Evolutionary conservation across 92 coral and sea anemone species (phyloP), one percentile per base, ranked within the genome.

Genomic region (Epizoanthus illoricatus): DNA sequence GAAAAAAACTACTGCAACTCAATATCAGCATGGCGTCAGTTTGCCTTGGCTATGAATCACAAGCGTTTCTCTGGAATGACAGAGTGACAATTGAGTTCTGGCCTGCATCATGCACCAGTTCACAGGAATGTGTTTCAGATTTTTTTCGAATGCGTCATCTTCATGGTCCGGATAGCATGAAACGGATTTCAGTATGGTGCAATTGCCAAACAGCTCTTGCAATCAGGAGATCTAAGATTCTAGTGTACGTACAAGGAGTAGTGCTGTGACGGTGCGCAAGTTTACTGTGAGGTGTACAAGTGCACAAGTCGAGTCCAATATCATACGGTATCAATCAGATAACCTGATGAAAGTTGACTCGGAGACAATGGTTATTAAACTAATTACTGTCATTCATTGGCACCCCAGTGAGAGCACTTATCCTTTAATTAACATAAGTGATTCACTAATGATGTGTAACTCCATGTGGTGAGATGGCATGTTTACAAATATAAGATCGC

Each of bases 361-460:
- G 84, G 76, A 71, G 68, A 88, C 89, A 87, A 85, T 84, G 85
- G 65, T 87, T 55, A 80, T 90, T 90, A 87, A 78, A 78, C 85
- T 81, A 84, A 84, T 84, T 69, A 87, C 76, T 65, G 76, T 59
- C 87, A 67, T 59, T 75, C 86, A 86, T 57, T 55, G 84, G 84
- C 61, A 21, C 84, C 90, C 85, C 52, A 65, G 85, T 66, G 68
- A 23, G 69, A 39, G 42, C 85, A 71, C 86, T 80, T 65, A 85
- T 64, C 81, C 33, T 58, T 28, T 70, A 43, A 59, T 69, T 84
- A 78, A 78, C 82, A 78, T 78, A 76, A 76, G 82, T 78, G 82
- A 78, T 59, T 78, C 72, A 36, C 43, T 33, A 58, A 64, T 36
- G 61, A 49, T 3, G 76, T 18, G 11, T 24, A n/a, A 23, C 19